Conservation (phyloP, 2,888 invertebrate genomes). For the Nemoura dubitans region DNA sequence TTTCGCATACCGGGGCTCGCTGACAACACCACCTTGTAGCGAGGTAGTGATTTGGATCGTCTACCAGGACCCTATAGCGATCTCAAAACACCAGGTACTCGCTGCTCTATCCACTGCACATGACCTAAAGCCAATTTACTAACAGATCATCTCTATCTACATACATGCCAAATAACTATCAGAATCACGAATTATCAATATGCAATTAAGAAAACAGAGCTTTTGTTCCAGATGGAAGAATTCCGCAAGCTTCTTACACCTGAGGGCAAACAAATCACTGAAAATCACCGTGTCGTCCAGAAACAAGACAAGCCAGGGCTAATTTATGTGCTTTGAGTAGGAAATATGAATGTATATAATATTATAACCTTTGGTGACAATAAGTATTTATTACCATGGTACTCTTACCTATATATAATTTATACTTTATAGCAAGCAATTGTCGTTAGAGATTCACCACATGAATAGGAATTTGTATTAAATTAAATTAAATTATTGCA, state of each 20-base stretch:
- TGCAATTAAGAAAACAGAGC: background rate
- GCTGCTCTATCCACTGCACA: no score
- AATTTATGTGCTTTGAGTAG: background rate
- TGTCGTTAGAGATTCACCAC: no score
- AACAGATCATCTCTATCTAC: no score
- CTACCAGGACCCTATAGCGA: background rate
- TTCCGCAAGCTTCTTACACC: background rate
- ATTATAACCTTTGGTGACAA: no score
- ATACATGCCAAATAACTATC: no score
- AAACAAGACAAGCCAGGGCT: background rate
- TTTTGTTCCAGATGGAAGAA: background rate
- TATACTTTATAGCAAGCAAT: no score
- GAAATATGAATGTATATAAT: background rate
- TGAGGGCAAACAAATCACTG: background rate
- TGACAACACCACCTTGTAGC: constrained; percentile 16
- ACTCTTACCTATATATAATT: no score
- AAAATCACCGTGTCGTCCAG: background rate
- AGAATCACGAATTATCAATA: background rate
- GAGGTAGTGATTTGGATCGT: constrained; percentile 15
- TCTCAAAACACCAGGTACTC: background rate
- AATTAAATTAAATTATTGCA: background rate
- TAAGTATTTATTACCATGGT: no score
- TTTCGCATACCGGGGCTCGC: background rate
- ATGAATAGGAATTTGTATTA: background rate
- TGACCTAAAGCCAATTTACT: no score